phyloP scores from a whole-genome alignment of 2,888 invertebrate species.

The Folsomia candida region DNA sequence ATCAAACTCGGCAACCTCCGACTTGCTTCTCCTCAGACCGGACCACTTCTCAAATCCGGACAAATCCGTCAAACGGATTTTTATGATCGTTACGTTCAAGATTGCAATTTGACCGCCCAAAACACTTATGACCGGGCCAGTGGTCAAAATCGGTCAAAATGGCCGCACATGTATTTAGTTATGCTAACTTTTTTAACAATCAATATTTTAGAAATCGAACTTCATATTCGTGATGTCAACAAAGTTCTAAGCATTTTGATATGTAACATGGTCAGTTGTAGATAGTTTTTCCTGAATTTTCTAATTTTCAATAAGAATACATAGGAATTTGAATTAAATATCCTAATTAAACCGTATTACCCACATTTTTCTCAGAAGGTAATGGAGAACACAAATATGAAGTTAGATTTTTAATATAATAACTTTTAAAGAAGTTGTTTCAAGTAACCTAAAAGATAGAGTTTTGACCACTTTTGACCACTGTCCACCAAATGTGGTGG shows the following conservation, averaged over 20 bases:
- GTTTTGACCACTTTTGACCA: background rate
- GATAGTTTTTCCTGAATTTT: background rate
- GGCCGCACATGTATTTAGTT: background rate
- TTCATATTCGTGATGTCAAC: background rate
- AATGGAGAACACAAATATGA: background rate
- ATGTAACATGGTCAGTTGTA: background rate
- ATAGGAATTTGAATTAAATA: background rate
- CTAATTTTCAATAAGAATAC: background rate
- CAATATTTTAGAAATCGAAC: background rate
- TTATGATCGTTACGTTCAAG: too few relatives aligned
- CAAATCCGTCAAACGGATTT: too few relatives aligned
- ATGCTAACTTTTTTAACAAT: background rate
- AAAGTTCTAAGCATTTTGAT: background rate
- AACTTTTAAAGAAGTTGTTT: background rate
- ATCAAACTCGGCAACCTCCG: too few relatives aligned
- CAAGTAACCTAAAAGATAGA: background rate
- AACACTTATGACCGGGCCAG: background rate
- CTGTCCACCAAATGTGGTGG: too few relatives aligned
- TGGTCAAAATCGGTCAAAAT: background rate
- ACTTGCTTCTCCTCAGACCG: too few relatives aligned
- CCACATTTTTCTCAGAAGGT: background rate
- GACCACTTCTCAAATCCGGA: too few relatives aligned
- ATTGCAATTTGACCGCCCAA: background rate
- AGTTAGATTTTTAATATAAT: background rate
- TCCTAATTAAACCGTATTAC: background rate